These are phyloP conservation scores for Gephyroberyx darwinii DNA, from an alignment of 2,797 vertebrate genomes.

Conservation along the genomic window DNA sequence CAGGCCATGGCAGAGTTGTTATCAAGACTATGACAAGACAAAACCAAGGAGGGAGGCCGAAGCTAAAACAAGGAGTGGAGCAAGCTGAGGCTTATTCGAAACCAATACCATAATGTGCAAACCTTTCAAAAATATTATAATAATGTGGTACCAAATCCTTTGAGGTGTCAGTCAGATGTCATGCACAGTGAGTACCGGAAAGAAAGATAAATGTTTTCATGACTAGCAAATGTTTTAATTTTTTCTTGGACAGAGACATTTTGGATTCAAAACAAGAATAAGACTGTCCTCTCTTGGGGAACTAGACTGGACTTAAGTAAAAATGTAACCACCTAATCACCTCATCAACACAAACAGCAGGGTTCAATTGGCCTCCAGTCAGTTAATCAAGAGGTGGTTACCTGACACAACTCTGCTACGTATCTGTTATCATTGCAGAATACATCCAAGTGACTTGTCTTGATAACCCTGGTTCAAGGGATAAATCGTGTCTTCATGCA, in stretches of 20 bases:
- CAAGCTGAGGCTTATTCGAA: not conserved
- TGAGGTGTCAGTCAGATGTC: not conserved
- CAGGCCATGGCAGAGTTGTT: slow-evolving; percentile 25
- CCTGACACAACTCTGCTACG: slow-evolving; percentile 18
- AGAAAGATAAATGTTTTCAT: not conserved
- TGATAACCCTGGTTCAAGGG: slow-evolving; percentile 15
- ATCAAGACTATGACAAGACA: slow-evolving; percentile 15
- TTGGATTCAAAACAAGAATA: not conserved
- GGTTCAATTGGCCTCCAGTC: slow-evolving; percentile 10
- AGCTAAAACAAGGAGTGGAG: too few species aligned
- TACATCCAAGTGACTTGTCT: slow-evolving; percentile 1
- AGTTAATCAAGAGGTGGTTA: slow-evolving; percentile 6
- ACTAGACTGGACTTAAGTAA: not conserved
- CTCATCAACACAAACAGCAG: slow-evolving; percentile 15
- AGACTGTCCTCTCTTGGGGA: not conserved
- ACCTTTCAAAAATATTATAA: too few species aligned
- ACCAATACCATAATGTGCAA: not conserved
- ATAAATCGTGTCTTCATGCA: not conserved
- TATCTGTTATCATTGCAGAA: not conserved
- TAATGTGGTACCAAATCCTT: not conserved
- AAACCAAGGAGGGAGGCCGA: not conserved
- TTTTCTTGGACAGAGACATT: not conserved
- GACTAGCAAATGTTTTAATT: not conserved
- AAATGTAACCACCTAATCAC: too few species aligned
- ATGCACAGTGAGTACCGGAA: not conserved